These are phyloP conservation scores for Alaudala cheleensis DNA, from an alignment of 2,113 vertebrate genomes.

Conservation along the genomic window DNA sequence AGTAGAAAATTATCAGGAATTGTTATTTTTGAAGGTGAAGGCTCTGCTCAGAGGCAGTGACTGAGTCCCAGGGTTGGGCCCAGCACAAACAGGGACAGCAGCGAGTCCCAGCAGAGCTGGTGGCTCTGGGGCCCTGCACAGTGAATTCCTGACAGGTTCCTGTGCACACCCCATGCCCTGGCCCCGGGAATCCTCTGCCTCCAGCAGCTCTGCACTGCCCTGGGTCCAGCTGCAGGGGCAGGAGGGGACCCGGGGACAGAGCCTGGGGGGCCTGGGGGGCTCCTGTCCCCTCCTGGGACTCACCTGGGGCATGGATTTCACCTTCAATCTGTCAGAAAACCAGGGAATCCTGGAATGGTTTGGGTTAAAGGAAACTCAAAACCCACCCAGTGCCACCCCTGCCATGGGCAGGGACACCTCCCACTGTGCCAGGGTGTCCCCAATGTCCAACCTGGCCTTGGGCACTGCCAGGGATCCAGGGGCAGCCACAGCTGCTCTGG, in stretches of 20 bases:
- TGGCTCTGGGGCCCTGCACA: not conserved
- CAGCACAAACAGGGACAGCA: not conserved
- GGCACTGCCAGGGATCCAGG: not conserved
- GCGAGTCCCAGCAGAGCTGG: not conserved
- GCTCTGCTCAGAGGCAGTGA: not conserved
- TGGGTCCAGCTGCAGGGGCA: not conserved
- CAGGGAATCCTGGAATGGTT: rapidly evolving
- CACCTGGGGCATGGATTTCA: rapidly evolving
- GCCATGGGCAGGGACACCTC: not conserved
- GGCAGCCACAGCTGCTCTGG: too few species aligned
- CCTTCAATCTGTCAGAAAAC: rapidly evolving
- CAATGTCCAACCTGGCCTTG: not conserved
- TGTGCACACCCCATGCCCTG: not conserved
- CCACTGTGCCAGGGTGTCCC: not conserved
- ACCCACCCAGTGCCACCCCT: not conserved
- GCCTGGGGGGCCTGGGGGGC: not conserved
- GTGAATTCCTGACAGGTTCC: not conserved
- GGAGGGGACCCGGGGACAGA: not conserved
- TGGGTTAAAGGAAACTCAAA: rapidly evolving
- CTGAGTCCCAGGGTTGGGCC: not conserved
- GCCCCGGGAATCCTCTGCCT: not conserved
- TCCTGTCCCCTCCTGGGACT: not conserved
- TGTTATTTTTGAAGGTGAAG: not conserved
- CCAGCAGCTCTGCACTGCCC: not conserved
- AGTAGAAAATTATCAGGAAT: not conserved